A percentile compares a stretch with the other conserved stretches of the same genome.
phyloP scores from a whole-genome alignment of 2,113 vertebrate species.

The Phycodurus eques region DNA sequence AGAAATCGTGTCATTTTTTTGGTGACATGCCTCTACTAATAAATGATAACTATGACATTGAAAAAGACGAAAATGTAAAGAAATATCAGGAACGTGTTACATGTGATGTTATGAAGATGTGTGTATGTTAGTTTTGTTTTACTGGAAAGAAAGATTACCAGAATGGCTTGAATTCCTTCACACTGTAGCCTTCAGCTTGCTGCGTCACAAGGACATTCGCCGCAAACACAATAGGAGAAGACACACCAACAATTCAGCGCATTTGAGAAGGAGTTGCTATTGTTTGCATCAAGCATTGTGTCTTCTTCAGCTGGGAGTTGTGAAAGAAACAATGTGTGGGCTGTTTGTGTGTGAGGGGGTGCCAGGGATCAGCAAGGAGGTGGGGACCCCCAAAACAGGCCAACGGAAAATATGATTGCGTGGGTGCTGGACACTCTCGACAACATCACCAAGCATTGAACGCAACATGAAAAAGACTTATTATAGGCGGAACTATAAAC shows the following conservation, averaged over 20 bases:
- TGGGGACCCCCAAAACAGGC: slow-evolving; percentile 15
- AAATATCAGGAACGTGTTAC: background rate
- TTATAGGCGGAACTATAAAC: background rate
- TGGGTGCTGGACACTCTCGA: slow-evolving; percentile 19
- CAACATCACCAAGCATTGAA: slow-evolving; percentile 3
- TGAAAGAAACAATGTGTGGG: slow-evolving; percentile 29
- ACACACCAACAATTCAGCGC: slow-evolving; percentile 22
- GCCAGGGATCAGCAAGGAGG: slow-evolving; percentile 25
- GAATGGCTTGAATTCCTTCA: slow-evolving; percentile 65
- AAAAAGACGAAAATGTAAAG: background rate
- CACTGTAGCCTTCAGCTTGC: slow-evolving; percentile 47
- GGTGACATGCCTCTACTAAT: too few species aligned
- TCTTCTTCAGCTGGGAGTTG: slow-evolving; percentile 32
- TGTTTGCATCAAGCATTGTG: slow-evolving; percentile 69
- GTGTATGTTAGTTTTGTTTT: slow-evolving; percentile 1
- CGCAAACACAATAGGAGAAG: slow-evolving; percentile 45
- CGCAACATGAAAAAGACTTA: background rate
- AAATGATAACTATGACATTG: background rate
- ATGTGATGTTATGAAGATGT: slow-evolving; percentile 4
- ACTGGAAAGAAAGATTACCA: slow-evolving; percentile 43
- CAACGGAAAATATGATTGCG: slow-evolving; percentile 59
- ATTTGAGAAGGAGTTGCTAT: slow-evolving; percentile 50
- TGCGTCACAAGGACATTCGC: slow-evolving; percentile 65
- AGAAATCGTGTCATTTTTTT: too few species aligned
- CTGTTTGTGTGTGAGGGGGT: slow-evolving; percentile 17